A percentile compares a stretch with the other conserved stretches of the same genome.
Evolutionary conservation across 92 coral and sea anemone species (phyloP).

Genomic region (Parazoanthus atlanticus): DNA sequence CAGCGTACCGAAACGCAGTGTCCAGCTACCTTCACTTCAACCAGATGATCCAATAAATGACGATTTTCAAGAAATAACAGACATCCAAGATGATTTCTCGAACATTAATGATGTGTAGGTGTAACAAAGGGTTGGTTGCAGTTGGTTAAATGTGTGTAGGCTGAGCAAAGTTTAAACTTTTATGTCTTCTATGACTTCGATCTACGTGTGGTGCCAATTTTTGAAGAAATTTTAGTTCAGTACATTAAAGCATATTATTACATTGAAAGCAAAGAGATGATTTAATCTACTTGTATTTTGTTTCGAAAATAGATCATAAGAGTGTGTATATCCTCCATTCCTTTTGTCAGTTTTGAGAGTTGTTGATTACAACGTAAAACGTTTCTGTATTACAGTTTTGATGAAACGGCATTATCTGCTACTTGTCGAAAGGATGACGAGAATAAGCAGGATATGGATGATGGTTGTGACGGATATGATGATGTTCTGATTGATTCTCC

Average conservation of each 20-base stretch:
- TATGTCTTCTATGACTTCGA: no score
- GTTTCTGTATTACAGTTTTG: slow-evolving; percentile 29
- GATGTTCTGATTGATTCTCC: no score
- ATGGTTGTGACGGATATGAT: no score
- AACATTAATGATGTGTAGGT: slow-evolving; percentile 52
- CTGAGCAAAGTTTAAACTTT: no score
- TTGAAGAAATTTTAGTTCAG: no score
- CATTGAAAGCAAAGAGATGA: no score
- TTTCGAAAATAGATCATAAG: no score
- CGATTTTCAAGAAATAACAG: no score
- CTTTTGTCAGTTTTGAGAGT: slow-evolving; percentile 8
- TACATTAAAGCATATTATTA: no score
- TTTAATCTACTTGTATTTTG: no score
- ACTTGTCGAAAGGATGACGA: slow-evolving; percentile 13
- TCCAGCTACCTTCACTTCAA: slow-evolving; percentile 11
- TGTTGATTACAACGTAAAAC: slow-evolving; percentile 5
- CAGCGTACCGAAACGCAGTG: not conserved
- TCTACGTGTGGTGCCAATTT: no score
- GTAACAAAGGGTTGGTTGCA: not conserved
- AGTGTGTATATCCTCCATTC: slow-evolving; percentile 1
- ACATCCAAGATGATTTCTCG: slow-evolving; percentile 39
- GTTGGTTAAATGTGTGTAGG: no score
- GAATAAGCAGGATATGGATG: slow-evolving; percentile 8
- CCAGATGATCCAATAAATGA: not conserved
- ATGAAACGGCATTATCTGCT: slow-evolving; percentile 22